phyloP scores from a whole-genome alignment of 2,888 invertebrate species.

The Habrosyne pyritoides region DNA sequence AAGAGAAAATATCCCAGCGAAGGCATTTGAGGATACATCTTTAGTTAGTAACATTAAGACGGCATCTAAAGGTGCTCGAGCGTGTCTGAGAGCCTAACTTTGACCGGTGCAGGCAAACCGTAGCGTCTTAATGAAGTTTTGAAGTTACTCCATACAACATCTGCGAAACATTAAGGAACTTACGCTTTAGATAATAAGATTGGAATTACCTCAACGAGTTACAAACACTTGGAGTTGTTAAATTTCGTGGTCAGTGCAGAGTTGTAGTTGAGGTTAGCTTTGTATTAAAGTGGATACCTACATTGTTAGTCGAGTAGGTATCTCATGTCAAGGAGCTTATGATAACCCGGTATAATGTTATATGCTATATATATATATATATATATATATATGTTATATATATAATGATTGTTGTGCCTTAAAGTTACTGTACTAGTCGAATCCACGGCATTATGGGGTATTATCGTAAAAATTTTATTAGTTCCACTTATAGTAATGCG shows the following conservation, averaged over 20 bases:
- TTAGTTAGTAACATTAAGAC: conserved; percentile 54
- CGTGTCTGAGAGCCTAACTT: conserved; percentile 64
- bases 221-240: conserved; percentile 33
- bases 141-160: conserved; percentile 46
- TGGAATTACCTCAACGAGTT: conserved; percentile 32
- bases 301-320: conserved; percentile 18
- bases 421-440: conserved; percentile 35
- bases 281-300: conserved; percentile 17
- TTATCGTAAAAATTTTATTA: conserved; percentile 72
- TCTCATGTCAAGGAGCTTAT: conserved; percentile 1
- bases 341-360: conserved; percentile 8
- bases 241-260: conserved; percentile 51
- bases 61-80: conserved; percentile 57
- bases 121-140: conserved; percentile 76
- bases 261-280: conserved; percentile 29
- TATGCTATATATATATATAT: no score
- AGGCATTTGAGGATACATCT: conserved; percentile 45
- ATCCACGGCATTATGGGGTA: conserved; percentile 46
- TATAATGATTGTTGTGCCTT: conserved; percentile 19
- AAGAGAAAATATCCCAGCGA: conserved; percentile 47
- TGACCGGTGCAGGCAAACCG: conserved; percentile 64
- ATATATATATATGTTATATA: no score
- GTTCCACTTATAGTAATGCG: conserved; percentile 71
- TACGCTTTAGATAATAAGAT: conserved; percentile 44
- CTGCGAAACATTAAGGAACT: conserved; percentile 44